These are phyloP conservation scores for Aythya baeri DNA, from an alignment of 2,113 vertebrate genomes.

Conservation along the genomic window DNA sequence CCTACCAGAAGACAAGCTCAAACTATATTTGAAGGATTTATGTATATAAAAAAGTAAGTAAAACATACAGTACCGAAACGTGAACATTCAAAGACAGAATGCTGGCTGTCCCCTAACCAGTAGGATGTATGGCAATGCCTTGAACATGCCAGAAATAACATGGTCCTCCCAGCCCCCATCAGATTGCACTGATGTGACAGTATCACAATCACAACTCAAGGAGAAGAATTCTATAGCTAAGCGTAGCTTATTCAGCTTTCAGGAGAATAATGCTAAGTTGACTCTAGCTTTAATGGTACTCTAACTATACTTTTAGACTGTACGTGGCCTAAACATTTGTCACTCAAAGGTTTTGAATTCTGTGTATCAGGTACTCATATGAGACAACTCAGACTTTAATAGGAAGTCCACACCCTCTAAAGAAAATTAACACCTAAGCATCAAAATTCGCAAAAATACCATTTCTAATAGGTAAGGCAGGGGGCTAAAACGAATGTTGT, in stretches of 20 bases:
- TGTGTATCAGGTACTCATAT: neutral
- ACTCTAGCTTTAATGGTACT: no score
- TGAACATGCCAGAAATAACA: neutral
- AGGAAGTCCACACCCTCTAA: neutral
- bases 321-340: neutral
- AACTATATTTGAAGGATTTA: neutral
- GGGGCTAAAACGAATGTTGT: neutral
- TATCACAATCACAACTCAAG: neutral
- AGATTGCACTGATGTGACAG: neutral
- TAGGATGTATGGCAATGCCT: rapidly evolving
- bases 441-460: neutral
- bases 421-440: neutral
- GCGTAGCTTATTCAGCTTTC: neutral
- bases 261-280: neutral
- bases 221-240: neutral
- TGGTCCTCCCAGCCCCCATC: rapidly evolving
- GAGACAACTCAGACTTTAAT: neutral
- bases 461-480: neutral
- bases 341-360: neutral
- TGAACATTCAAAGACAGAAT: neutral
- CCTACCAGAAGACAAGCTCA: neutral
- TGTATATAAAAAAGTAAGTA: neutral
- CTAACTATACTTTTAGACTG: neutral
- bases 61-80: neutral
- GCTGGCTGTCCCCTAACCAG: neutral